Conservation (phyloP, 1,140 invertebrate species). For the Luehdorfia chinensis region DNA sequence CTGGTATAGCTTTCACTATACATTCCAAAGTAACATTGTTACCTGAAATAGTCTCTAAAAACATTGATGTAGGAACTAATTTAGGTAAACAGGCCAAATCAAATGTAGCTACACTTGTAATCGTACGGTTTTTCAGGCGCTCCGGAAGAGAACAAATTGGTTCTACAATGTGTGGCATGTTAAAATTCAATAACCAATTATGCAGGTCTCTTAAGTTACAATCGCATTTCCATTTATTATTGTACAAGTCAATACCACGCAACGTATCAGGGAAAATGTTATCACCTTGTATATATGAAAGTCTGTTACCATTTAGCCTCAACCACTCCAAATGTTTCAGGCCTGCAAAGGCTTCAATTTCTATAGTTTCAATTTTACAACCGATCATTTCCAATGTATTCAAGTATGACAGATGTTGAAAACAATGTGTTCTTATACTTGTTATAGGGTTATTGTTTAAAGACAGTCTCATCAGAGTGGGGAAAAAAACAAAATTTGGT, state of each 20-base stretch:
- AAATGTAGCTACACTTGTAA: slow-evolving; percentile 82
- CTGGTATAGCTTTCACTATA: slow-evolving; percentile 86
- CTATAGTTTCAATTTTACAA: slow-evolving; percentile 86
- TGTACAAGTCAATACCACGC: slow-evolving; percentile 87
- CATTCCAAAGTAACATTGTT: slow-evolving; percentile 88
- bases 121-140: slow-evolving; percentile 81
- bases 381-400: slow-evolving; percentile 89
- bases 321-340: slow-evolving; percentile 90
- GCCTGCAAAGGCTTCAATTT: slow-evolving; percentile 88
- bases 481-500: slow-evolving; percentile 85
- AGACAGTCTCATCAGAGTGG: slow-evolving; percentile 88
- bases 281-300: slow-evolving; percentile 83
- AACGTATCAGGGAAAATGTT: slow-evolving; percentile 85
- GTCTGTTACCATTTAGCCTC: slow-evolving; percentile 87
- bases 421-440: slow-evolving; percentile 84
- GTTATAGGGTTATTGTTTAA: slow-evolving; percentile 89
- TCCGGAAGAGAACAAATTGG: slow-evolving; percentile 86
- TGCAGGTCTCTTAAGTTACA: slow-evolving; percentile 87
- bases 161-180: slow-evolving; percentile 84
- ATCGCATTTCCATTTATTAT: slow-evolving; percentile 94
- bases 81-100: slow-evolving; percentile 91
- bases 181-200: slow-evolving; percentile 86
- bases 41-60: slow-evolving; percentile 86
- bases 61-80: slow-evolving; percentile 83
- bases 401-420: slow-evolving; percentile 84